Evolutionary conservation across 1,140 invertebrate species (phyloP).

Genomic region (Heterodera schachtii): DNA sequence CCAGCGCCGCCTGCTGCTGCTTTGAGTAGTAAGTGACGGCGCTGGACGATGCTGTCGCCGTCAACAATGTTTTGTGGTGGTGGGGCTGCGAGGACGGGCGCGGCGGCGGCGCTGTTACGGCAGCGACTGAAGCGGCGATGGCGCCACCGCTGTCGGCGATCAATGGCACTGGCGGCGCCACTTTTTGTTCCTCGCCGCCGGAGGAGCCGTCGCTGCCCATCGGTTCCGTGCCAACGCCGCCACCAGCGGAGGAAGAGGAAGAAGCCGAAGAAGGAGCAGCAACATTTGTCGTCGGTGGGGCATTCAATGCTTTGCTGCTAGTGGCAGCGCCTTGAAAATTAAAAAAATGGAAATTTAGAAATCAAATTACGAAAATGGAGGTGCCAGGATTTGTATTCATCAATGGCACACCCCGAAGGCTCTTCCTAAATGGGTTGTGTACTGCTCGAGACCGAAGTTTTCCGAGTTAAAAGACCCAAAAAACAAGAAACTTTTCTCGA

Average conservation of each 20-base stretch:
- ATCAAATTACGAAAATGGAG: background rate
- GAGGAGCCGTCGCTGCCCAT: background rate
- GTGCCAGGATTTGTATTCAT: too few relatives aligned
- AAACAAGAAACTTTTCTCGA: too few relatives aligned
- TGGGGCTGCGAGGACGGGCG: background rate
- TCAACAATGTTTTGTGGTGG: background rate
- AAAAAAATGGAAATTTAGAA: too few relatives aligned
- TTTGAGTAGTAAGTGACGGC: background rate
- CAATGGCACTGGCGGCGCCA: too few relatives aligned
- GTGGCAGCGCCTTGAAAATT: too few relatives aligned
- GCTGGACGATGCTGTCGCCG: background rate
- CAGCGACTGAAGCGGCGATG: background rate
- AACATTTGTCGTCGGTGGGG: background rate
- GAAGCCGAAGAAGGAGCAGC: too few relatives aligned
- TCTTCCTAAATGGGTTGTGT: too few relatives aligned
- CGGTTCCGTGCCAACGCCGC: background rate
- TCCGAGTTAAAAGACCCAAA: too few relatives aligned
- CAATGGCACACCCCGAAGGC: too few relatives aligned
- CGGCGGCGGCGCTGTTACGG: too few relatives aligned
- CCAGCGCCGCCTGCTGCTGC: constrained; percentile 4
- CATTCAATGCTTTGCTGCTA: background rate
- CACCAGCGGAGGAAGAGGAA: too few relatives aligned
- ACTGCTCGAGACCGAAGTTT: too few relatives aligned
- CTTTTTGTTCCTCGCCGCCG: constrained; percentile 8
- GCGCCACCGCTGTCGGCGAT: background rate